phyloP scores from a whole-genome alignment of 2,797 vertebrate species.

The Sternotherus odoratus region DNA sequence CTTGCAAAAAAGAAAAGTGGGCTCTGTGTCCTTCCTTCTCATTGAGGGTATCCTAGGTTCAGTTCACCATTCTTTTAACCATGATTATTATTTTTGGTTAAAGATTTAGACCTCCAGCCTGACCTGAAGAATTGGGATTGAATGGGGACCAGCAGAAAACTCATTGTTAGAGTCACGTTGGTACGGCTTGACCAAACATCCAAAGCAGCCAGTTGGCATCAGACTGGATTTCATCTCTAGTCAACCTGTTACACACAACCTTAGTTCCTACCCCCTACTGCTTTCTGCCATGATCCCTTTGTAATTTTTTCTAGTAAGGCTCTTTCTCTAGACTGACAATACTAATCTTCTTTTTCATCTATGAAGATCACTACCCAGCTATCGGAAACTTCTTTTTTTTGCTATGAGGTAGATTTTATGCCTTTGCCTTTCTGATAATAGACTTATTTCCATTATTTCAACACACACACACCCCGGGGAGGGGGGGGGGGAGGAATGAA shows the following conservation, averaged over 20 bases:
- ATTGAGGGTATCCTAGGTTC: slow-evolving; percentile 32
- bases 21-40: neutral
- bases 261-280: slow-evolving; percentile 9
- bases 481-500: neutral
- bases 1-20: slow-evolving; percentile 41
- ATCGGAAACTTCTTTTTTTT: neutral
- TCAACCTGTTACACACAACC: slow-evolving; percentile 2
- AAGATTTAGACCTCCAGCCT: slow-evolving; percentile 50
- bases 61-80: slow-evolving; percentile 60
- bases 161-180: slow-evolving; percentile 57
- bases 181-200: slow-evolving; percentile 66
- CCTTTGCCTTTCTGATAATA: neutral
- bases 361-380: slow-evolving; percentile 6
- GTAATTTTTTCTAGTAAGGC: neutral
- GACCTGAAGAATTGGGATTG: slow-evolving; percentile 61
- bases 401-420: neutral
- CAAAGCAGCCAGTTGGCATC: slow-evolving; percentile 57
- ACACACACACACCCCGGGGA: neutral
- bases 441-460: neutral
- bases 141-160: slow-evolving; percentile 59
- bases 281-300: neutral
- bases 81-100: slow-evolving; percentile 62
- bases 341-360: neutral
- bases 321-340: neutral
- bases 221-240: slow-evolving; percentile 56